Base-by-base conservation (phyloP, 2,113 vertebrate species). In the Kryptolebias marmoratus region DNA sequence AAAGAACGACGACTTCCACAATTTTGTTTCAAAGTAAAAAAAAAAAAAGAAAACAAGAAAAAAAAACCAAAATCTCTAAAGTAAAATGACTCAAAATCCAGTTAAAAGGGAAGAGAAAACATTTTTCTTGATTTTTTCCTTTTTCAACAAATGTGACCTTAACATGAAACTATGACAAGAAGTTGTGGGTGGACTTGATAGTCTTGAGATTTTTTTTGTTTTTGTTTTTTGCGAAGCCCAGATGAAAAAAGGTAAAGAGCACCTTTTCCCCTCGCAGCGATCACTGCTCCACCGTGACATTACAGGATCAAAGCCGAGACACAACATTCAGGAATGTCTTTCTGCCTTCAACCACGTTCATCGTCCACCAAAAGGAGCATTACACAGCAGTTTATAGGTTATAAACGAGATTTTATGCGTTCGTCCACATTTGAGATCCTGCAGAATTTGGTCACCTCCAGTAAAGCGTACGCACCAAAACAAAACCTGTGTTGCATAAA, bases 241-340 rank as follows among this genome's bases (percentile, higher is more conserved):
- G 53, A 74, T 42, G 64, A 52, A 69, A 47, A 64, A 12, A 28
- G 42, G 45, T 32, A 11, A 5, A 58, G 15, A n/a, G 13, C n/a
- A 39, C 30, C 44, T n/a, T 53, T 68, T 32, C 42, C 47, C 31
- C 39, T 55, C 15, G 18, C 28, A 32, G 11, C 22, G 30, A 52
- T 75, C 22, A 50, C 64, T 53, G 44, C 59, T 73, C 42, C 22
- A 65, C 50, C 64, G 55, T 27, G 13, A 64, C 47, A n/a, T 70
- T 79, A 64, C 39, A 64, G 68, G 44, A 53, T 50, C 4, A 10
- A 61, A 22, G 60, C 50, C 48, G 39, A n/a, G 64, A 77, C 65
- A 80, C 66, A 81, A 83, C 75, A 72, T 71, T 86, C 72, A 86
- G 89, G 88, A 92, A 90, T 92, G 87, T 90, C 80, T 80, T 85